Evolutionary conservation across 2,113 vertebrate genomes (phyloP), one percentile per base, ranked within the genome.

Genomic region (Paradoxurus hermaphroditus): DNA sequence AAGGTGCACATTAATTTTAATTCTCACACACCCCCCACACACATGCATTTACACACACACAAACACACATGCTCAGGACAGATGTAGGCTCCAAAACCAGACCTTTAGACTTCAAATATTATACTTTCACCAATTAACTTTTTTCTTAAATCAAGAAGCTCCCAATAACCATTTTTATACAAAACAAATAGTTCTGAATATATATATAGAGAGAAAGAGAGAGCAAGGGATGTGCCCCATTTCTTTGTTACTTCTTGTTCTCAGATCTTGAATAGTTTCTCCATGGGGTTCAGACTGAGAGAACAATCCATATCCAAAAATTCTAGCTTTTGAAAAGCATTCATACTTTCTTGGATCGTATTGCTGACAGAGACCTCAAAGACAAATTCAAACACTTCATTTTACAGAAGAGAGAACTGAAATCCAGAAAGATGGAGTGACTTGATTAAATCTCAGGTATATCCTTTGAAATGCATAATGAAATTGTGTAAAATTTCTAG

Each of bases 401-500:
- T 87, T 94, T 90, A 59, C 7, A 63, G 59, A 86, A 67, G 36
- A 83, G 70, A 95, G 29, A 82, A 19, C 25, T 84, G 75, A 88
- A 95, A 85, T 91, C 4, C 70, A 92, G 89, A 95, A 96, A 97
- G 29, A 41, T 56, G 34, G n/a, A n/a, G 9, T 53, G n/a, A 67
- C 59, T 86, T 63, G 21, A 90, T 12, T 36, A 78, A 21, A 90
- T 46, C 62, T 90, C 63, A 84, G 34, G 34, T 95, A 67, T 59
- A 67, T 85, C 19, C 91, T 96, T 77, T 62, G 18, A 95, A 90
- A 89, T 92, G 27, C 2, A 29, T 78, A 70, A 90, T 85, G 62
- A 91, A 83, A 78, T 65, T 82, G 39, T 93, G 36, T 59, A 59
- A 72, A 94, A 92, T 86, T 75, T 96, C n/a, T 88, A 90, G 68